phyloP scores from a whole-genome alignment of 2,113 vertebrate species.

The Labeo catla region DNA sequence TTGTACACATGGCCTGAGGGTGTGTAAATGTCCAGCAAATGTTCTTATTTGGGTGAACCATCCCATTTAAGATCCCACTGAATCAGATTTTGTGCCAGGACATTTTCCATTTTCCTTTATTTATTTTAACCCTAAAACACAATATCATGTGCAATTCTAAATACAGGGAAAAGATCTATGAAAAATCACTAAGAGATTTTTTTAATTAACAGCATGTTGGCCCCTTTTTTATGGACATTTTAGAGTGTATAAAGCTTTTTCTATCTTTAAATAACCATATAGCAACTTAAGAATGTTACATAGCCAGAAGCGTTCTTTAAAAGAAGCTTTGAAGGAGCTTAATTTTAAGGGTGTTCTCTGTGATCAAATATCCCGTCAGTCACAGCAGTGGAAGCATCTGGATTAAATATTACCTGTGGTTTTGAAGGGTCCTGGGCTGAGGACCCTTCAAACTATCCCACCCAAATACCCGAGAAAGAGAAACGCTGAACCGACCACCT shows the following conservation, averaged over 20 bases:
- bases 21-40: no score
- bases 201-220: no score
- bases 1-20: no score
- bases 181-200: no score
- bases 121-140: no score
- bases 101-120: no score
- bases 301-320: not conserved
- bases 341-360: constrained; percentile 18
- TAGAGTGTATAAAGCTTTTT: not conserved
- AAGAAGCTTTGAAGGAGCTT: not conserved
- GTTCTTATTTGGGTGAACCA: no score
- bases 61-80: no score
- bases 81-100: no score
- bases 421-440: constrained; percentile 1
- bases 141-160: no score
- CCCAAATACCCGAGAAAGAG: constrained; percentile 31
- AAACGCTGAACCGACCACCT: constrained; percentile 12
- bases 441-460: constrained; percentile 26
- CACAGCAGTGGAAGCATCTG: constrained; percentile 25
- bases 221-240: no score
- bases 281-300: not conserved
- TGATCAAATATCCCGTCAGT: constrained; percentile 4
- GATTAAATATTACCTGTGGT: not conserved
- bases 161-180: no score
- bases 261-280: not conserved